Conservation (phyloP, 2,113 vertebrate species). For the Struthidea cinerea region DNA sequence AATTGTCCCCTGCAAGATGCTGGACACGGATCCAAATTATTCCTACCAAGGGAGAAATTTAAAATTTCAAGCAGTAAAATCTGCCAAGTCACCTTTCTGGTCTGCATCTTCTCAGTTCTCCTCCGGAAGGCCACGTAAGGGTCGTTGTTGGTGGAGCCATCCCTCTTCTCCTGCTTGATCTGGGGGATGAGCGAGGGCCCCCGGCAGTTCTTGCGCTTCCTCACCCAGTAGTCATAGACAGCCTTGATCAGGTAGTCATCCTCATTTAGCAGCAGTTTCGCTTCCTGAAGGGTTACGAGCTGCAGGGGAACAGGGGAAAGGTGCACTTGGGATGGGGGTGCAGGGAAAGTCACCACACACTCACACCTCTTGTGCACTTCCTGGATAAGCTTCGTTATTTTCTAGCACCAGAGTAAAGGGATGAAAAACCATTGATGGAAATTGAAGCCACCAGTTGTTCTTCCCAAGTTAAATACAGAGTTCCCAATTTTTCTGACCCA, state of each 20-base stretch:
- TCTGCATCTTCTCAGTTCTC: conserved; percentile 95
- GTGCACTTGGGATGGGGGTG: background rate
- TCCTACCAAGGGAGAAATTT: background rate
- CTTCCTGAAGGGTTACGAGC: conserved; percentile 89
- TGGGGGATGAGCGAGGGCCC: conserved; percentile 86
- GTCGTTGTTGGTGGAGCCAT: conserved; percentile 92
- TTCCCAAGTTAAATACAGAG: background rate
- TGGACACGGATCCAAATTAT: rapidly evolving
- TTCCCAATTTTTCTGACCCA: background rate
- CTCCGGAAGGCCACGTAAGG: conserved; percentile 92
- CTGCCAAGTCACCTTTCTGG: conserved; percentile 81
- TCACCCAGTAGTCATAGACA: conserved; percentile 93
- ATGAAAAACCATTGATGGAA: rapidly evolving
- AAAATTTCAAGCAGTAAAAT: background rate
- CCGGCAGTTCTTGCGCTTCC: conserved; percentile 88
- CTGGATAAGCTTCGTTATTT: background rate
- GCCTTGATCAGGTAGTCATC: conserved; percentile 94
- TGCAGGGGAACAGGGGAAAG: conserved; percentile 41
- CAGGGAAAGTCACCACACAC: background rate
- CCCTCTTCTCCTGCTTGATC: conserved; percentile 89
- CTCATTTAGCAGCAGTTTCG: conserved; percentile 89
- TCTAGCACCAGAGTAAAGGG: background rate
- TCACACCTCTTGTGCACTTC: rapidly evolving
- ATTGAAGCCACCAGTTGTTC: background rate
- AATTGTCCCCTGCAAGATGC: background rate